These are phyloP conservation scores for Chouioia cunea DNA, from an alignment of 2,888 invertebrate species.

Conservation along the genomic window DNA sequence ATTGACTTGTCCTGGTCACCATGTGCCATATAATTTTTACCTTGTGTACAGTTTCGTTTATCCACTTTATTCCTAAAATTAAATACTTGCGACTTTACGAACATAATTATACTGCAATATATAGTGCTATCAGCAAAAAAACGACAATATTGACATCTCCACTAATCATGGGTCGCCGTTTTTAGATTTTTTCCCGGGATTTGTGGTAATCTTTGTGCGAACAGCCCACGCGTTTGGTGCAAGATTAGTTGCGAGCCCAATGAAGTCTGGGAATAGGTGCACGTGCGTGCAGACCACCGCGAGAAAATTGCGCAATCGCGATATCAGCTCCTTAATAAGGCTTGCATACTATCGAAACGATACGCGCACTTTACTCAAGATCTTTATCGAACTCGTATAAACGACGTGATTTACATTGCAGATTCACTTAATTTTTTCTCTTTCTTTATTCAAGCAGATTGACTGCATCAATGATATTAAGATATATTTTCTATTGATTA, in stretches of 20 bases:
- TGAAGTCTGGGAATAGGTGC: constrained; percentile 4
- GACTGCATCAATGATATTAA: constrained; percentile 3
- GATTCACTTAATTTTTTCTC: constrained; percentile 23
- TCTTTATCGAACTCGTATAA: constrained; percentile 12
- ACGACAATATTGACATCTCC: too few relatives aligned
- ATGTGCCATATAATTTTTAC: too few relatives aligned
- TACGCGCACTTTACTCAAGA: background rate
- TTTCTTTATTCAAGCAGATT: background rate
- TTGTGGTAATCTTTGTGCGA: background rate
- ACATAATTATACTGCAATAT: too few relatives aligned
- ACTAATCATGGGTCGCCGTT: background rate
- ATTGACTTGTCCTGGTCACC: too few relatives aligned
- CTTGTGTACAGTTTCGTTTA: too few relatives aligned
- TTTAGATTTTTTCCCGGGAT: background rate
- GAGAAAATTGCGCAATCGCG: constrained; percentile 29
- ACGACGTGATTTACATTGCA: constrained; percentile 26
- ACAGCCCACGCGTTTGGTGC: background rate
- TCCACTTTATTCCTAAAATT: too few relatives aligned
- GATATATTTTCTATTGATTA: constrained; percentile 6
- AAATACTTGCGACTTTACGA: too few relatives aligned
- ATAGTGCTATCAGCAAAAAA: too few relatives aligned
- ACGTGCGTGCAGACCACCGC: constrained; percentile 3
- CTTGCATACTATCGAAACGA: background rate
- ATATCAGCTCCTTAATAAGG: constrained; percentile 27
- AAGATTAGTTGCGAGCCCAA: background rate